Evolutionary conservation across 2,113 vertebrate genomes (phyloP), one percentile per base, ranked within the genome.

Genomic region (Cyphomyrus plagiostoma): DNA sequence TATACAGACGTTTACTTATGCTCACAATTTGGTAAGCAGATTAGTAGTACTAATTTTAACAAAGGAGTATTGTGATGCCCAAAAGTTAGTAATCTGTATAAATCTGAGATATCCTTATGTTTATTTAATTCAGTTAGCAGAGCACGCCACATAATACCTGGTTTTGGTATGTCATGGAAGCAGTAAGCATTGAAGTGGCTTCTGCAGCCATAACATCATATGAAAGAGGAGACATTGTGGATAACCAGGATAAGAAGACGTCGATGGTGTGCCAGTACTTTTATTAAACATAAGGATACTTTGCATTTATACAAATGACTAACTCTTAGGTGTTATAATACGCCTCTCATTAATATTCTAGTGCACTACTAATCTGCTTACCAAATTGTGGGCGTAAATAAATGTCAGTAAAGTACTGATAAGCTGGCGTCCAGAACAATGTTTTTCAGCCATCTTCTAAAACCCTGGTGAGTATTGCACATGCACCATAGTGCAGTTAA

Each of bases 401-500:
- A 58, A n/a, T n/a, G 19, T 58, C 56, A 21, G 2, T 58, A 58
- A n/a, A n/a, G 56, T 58, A 56, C 5, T 21, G 53, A 56, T 56
- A 58, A 58, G 53, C 6, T 7, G 19, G 53, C 6, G 7, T 58
- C 53, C 21, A 7, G 56, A 58, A 8, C 8, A 58, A 66, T 66
- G n/a, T 66, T 66, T 35, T 62, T 3, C 8, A 21, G 7, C 7
- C 8, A 9, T 62, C 21, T 2, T n/a, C 2, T 26, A 66, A 66
- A 26, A 0, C 58, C n/a, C 23, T 66, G 23, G n/a, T 66, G 23
- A 66, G n/a, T 66, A n/a, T 66, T 66, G 58, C 23, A 23, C 21
- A 66, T 66, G 58, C 23, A 2, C 58, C 23, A 26, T n/a, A 66
- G 89, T 90, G 66, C 52, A 90, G 53, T 70, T 66, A 19, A 53